Evolutionary conservation across 1,140 invertebrate genomes (phyloP), one percentile per base, ranked within the genome.

Genomic region (Tetraneura akinire): DNA sequence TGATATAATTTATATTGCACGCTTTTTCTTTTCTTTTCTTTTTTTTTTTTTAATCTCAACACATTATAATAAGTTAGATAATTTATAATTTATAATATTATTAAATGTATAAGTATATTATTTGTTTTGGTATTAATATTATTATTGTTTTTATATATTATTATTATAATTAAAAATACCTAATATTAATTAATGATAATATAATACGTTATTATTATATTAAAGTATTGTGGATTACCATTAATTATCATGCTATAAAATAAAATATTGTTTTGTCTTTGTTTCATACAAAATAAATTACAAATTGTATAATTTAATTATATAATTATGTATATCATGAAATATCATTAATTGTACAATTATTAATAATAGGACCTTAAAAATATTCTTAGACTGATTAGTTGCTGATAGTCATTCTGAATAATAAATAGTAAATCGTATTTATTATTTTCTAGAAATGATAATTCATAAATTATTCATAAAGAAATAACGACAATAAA

Each of bases 241-340:
- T 37, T 21, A n/a, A 53, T 5, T 49, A 45, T 45, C 45, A 45
- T 66, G 64, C 37, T 42, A 42, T 0, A 42, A 66, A 45, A 42
- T 66, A 66, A 66, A 66, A 66, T 66, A 66, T 14, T 45, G 64
- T 66, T 66, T 66, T 45, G n/a, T 66, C n/a, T n/a, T n/a, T n/a
- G n/a, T n/a, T n/a, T n/a, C n/a, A n/a, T 51, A n/a, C n/a, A n/a
- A n/a, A n/a, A n/a, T n/a, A n/a, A n/a, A n/a, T n/a, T n/a, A n/a
- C n/a, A n/a, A n/a, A n/a, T n/a, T n/a, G n/a, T n/a, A n/a, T n/a
- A n/a, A n/a, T n/a, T n/a, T n/a, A n/a, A n/a, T n/a, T n/a, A n/a
- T n/a, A n/a, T n/a, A n/a, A n/a, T n/a, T n/a, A n/a, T n/a, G n/a
- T n/a, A n/a, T n/a, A n/a, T n/a, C n/a, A n/a, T n/a, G n/a, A n/a